Evolutionary conservation across 2,797 vertebrate species (phyloP).

Genomic region (Pitangus sulphuratus): DNA sequence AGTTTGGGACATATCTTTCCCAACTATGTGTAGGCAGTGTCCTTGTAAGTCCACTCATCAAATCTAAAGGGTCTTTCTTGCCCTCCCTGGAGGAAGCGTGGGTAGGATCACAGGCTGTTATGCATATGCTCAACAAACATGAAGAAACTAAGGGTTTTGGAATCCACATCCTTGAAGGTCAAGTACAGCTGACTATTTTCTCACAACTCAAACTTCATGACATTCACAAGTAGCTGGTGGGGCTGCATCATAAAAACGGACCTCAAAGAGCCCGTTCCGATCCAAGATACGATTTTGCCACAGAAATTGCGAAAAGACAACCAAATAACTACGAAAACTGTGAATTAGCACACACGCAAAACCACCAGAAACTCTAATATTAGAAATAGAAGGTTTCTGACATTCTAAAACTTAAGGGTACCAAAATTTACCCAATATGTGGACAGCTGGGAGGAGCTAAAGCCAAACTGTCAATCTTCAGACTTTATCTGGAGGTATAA

Average conservation of each 20-base stretch:
- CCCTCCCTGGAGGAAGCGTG: background rate
- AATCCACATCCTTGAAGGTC: background rate
- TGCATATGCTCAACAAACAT: background rate
- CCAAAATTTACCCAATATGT: background rate
- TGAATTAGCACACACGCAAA: background rate
- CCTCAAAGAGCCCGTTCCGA: background rate
- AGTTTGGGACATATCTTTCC: background rate
- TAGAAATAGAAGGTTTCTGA: background rate
- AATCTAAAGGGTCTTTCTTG: background rate
- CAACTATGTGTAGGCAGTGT: background rate
- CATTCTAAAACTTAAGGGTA: background rate
- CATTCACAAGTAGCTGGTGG: background rate
- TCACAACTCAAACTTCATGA: background rate
- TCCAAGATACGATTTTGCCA: background rate
- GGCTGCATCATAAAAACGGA: background rate
- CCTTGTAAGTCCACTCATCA: background rate
- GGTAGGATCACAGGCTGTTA: background rate
- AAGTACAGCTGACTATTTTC: background rate
- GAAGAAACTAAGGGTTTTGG: background rate
- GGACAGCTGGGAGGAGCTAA: background rate
- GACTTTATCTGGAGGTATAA: background rate
- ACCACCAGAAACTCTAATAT: background rate
- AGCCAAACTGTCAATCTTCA: background rate
- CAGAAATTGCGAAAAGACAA: background rate
- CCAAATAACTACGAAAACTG: background rate